phyloP scores from a whole-genome alignment of 2,113 vertebrate genomes.

The Leucosticte australis region DNA sequence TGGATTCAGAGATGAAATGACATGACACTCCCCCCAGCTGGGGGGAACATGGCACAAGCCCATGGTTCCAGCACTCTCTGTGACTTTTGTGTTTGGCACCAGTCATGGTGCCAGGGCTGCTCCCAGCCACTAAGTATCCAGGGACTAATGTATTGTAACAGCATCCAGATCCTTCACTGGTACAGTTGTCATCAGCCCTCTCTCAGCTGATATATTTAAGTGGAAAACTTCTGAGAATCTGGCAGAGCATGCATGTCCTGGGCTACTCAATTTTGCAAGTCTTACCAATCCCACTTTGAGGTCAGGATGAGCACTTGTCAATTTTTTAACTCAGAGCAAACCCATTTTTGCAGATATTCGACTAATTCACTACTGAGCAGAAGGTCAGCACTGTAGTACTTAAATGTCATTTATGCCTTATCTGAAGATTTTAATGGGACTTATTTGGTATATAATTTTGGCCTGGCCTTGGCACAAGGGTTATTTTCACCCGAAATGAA shows the following conservation, averaged over 20 bases:
- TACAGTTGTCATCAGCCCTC: neutral
- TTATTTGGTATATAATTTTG: conserved; percentile 49
- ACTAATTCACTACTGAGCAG: neutral
- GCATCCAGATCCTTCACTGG: neutral
- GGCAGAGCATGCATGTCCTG: neutral
- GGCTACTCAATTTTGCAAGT: neutral
- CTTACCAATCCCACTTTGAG: neutral
- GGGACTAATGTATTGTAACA: neutral
- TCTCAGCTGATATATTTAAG: neutral
- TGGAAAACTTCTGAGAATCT: neutral
- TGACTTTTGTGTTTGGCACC: neutral
- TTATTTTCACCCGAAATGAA: conserved; percentile 58
- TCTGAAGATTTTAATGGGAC: conserved; percentile 39
- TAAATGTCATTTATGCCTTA: conserved; percentile 23
- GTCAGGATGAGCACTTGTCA: neutral
- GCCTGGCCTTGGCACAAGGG: neutral
- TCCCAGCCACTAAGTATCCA: neutral
- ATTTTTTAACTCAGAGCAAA: neutral
- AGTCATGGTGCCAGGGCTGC: neutral
- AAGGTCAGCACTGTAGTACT: neutral
- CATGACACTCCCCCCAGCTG: neutral
- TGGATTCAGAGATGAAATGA: neutral
- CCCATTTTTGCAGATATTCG: neutral
- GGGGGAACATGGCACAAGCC: neutral
- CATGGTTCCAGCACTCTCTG: neutral